Evolutionary conservation across 2,797 vertebrate genomes (phyloP), one percentile per base, ranked within the genome.

Genomic region (Tamandua tetradactyla): DNA sequence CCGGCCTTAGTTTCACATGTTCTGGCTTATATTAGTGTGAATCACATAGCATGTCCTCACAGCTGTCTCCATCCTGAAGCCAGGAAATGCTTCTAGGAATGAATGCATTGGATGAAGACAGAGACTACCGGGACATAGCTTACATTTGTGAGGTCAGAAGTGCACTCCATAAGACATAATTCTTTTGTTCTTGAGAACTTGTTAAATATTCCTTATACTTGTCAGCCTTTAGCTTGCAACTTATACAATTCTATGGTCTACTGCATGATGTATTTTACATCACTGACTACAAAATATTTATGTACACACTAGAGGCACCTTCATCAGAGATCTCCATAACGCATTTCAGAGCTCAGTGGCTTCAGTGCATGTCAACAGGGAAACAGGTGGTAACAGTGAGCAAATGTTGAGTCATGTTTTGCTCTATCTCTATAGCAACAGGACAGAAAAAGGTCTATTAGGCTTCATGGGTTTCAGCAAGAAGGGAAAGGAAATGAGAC

Each of bases 31-130:
- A 80, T 66, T 47, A 64, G n/a, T 76, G 27, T 91, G 93, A 97
- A 86, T 94, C 62, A 52, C 69, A 76, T 47, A 81, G 47, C 64
- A 76, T 69, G 59, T 92, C 61, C n/a, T 94, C 59, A 74, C 93
- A 96, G 95, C 91, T 94, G 66, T 40, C 86, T 61, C 61, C 22
- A 4, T 83, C 30, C 94, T 25, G 40, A 80, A 89, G 93, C 96
- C 94, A 94, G 80, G 95, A 95, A 95, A 84, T 87, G 71, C 47
- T 96, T 96, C 96, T 96, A 97, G 96, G 94, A 95, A 91, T 40
- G 83, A 94, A 32, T 23, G 30, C 35, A 22, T 23, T 7, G 37
- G 18, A 55, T 17, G 18, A 57, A 37, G 9, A n/a, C 20, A 49
- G 44, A 40, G 37, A 22, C 35, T 25, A 66, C 1, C 37, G 66